phyloP scores from a whole-genome alignment of 2,797 vertebrate genomes.

The Lophotriccus pileatus region DNA sequence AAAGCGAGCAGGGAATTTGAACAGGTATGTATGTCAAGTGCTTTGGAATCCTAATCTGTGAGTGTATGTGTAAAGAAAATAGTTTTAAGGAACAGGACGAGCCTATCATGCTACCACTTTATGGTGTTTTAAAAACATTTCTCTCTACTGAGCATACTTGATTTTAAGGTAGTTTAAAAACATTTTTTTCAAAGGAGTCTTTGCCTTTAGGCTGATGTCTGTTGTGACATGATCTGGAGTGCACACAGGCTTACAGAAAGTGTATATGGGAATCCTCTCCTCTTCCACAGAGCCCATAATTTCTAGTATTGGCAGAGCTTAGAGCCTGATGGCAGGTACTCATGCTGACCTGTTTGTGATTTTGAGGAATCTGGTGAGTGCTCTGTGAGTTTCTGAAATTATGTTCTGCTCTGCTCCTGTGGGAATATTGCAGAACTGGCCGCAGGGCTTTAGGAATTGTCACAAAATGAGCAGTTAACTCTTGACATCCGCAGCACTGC shows the following conservation, averaged over 20 bases:
- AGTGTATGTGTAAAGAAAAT: not conserved
- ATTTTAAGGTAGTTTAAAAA: not conserved
- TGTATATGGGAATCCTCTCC: not conserved
- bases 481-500: slow-evolving; percentile 44
- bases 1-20: not conserved
- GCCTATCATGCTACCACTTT: not conserved
- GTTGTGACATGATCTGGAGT: not conserved
- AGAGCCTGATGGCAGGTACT: not conserved
- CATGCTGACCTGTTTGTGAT: slow-evolving; percentile 25
- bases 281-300: not conserved
- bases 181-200: not conserved
- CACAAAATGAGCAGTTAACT: slow-evolving; percentile 10
- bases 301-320: not conserved
- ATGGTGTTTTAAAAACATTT: not conserved
- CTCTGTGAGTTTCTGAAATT: not conserved
- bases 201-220: not conserved
- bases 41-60: not conserved
- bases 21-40: not conserved
- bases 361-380: slow-evolving; percentile 37
- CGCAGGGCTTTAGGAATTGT: not conserved
- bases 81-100: not conserved
- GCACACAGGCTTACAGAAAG: rapidly evolving
- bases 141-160: not conserved
- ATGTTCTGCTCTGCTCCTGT: not conserved
- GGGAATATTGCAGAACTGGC: not conserved